These are phyloP conservation scores for Saiga tatarica DNA, from an alignment of 2,113 vertebrate species.

Conservation along the genomic window DNA sequence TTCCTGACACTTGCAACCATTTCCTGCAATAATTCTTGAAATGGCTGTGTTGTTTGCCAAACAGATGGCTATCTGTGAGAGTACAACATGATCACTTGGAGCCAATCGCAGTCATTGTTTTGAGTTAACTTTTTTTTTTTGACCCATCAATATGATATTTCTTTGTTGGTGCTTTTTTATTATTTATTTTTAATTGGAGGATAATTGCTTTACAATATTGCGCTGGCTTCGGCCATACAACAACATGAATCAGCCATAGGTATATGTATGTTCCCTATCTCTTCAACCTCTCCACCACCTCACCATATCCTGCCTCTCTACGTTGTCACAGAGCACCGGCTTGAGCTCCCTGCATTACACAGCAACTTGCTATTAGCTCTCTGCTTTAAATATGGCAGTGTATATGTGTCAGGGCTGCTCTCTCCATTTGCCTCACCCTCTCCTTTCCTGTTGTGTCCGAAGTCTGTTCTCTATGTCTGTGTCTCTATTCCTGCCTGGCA, in stretches of 20 bases:
- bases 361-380: neutral
- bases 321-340: neutral
- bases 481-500: neutral
- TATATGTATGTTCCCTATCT: neutral
- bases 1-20: conserved; percentile 14
- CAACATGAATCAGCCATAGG: neutral
- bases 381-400: neutral
- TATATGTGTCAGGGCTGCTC: neutral
- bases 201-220: neutral
- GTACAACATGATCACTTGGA: neutral
- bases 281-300: neutral
- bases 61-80: conserved; percentile 33
- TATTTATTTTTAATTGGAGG: neutral
- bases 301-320: neutral
- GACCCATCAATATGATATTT: neutral
- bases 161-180: neutral
- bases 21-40: conserved; percentile 29
- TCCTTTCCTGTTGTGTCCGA: neutral
- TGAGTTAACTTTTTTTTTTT: conserved; percentile 56
- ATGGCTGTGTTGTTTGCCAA: conserved; percentile 1
- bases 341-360: rapidly evolving
- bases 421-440: neutral
- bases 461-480: neutral
- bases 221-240: neutral
- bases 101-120: conserved; percentile 27